Percentiles rank a stretch among this genome's conserved stretches.
These are phyloP conservation scores for Sturnira hondurensis DNA, from an alignment of 2,113 vertebrate species.

Conservation along the genomic window DNA sequence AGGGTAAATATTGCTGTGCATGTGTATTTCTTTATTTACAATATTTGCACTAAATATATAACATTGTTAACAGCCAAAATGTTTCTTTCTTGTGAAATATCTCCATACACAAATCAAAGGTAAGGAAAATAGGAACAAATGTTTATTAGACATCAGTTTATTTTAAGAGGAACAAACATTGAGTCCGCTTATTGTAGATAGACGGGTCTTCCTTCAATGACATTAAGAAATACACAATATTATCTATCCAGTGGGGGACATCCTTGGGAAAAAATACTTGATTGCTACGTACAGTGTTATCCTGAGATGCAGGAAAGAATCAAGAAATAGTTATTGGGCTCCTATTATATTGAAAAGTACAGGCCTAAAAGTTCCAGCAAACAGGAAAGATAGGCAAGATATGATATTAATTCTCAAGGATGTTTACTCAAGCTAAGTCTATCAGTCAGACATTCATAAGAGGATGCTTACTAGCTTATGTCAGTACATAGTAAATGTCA, in stretches of 20 bases:
- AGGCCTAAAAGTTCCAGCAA: neutral
- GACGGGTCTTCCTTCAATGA: neutral
- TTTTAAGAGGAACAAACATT: neutral
- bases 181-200: too few species aligned
- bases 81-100: neutral
- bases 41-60: neutral
- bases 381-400: neutral
- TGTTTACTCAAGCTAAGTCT: neutral
- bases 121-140: neutral
- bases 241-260: neutral
- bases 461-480: neutral
- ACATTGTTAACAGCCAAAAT: neutral
- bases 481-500: neutral
- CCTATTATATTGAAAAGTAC: neutral
- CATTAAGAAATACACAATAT: neutral
- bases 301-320: neutral
- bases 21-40: neutral
- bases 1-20: neutral
- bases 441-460: neutral
- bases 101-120: neutral
- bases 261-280: neutral
- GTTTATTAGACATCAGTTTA: neutral
- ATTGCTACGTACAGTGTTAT: neutral
- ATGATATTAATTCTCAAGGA: neutral
- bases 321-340: neutral